Percentiles rank a stretch among this genome's conserved stretches.
Evolutionary conservation across 1,140 invertebrate genomes (phyloP).

Genomic region (Scaptomyza pallida): DNA sequence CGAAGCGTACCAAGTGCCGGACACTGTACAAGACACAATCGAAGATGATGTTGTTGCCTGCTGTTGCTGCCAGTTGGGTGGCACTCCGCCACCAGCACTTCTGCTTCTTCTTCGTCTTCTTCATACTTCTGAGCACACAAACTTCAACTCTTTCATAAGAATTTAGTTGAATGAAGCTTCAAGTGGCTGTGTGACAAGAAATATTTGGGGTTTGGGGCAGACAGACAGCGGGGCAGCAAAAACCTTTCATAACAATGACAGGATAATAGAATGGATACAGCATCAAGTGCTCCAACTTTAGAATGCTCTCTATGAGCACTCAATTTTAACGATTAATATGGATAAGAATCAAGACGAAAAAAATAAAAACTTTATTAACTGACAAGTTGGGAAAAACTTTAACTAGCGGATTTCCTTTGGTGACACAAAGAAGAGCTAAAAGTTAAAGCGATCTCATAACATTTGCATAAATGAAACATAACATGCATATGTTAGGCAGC

Average conservation of each 20-base stretch:
- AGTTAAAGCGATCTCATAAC: background rate
- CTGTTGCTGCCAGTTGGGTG: background rate
- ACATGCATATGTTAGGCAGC: background rate
- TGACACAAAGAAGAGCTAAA: background rate
- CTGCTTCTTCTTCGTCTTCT: conserved; percentile 15
- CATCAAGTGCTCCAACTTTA: conserved; percentile 25
- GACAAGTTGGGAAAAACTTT: conserved; percentile 6
- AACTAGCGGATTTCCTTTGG: background rate
- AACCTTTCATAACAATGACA: conserved; percentile 68
- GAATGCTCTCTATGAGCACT: conserved; percentile 34
- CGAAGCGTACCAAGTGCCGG: conserved; percentile 56
- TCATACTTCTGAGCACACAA: conserved; percentile 33
- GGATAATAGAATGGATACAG: conserved; percentile 42
- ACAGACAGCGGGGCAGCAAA: conserved; percentile 4
- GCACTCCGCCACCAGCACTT: too few species aligned
- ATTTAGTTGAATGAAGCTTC: conserved; percentile 72
- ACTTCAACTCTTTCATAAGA: conserved; percentile 74
- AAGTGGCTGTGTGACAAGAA: conserved; percentile 62
- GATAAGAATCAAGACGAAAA: background rate
- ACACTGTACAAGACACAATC: conserved; percentile 51
- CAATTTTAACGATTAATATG: conserved; percentile 29
- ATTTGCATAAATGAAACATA: background rate
- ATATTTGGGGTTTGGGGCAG: conserved; percentile 12
- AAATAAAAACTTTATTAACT: conserved; percentile 11
- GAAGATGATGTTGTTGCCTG: conserved; percentile 35